Percentiles rank a stretch among this genome's conserved stretches.
Evolutionary conservation across 2,888 invertebrate species (phyloP).

Genomic region (Eucera pruinosa): DNA sequence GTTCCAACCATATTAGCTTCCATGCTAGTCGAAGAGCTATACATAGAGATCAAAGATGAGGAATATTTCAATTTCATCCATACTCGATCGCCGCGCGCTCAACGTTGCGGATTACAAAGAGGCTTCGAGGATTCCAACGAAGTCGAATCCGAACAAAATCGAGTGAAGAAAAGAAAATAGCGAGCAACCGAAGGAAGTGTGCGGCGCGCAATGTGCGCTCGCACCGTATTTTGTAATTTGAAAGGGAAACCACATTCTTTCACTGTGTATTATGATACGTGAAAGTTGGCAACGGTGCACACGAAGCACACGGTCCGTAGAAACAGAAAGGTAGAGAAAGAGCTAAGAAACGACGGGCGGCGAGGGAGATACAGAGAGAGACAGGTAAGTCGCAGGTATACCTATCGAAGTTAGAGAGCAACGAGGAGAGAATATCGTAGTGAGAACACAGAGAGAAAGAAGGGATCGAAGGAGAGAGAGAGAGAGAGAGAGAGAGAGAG

Average conservation of each 20-base stretch:
- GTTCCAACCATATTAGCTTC: no score
- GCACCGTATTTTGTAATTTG: slow-evolving; percentile 83
- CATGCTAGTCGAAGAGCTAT: no score
- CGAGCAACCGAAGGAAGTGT: slow-evolving; percentile 73
- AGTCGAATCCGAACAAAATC: slow-evolving; percentile 12
- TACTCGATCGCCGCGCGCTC: no score
- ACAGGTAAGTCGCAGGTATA: slow-evolving; percentile 19
- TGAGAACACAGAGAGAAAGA: slow-evolving; percentile 13
- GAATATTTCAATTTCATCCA: no score
- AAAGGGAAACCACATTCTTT: slow-evolving; percentile 84
- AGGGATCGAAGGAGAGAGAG: slow-evolving; percentile 10
- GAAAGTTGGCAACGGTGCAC: slow-evolving; percentile 80
- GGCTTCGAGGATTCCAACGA: neutral
- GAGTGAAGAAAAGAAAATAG: slow-evolving; percentile 52
- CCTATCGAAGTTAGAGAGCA: slow-evolving; percentile 21
- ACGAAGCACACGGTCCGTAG: slow-evolving; percentile 48
- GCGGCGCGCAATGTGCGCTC: slow-evolving; percentile 52
- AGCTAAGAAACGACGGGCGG: slow-evolving; percentile 19
- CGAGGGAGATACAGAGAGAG: slow-evolving; percentile 24
- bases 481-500: slow-evolving; percentile 34
- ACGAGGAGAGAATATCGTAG: slow-evolving; percentile 6
- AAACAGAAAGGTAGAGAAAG: slow-evolving; percentile 45
- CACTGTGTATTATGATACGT: slow-evolving; percentile 83
- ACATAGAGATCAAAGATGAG: no score
- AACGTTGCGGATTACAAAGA: no score